phyloP scores from a whole-genome alignment of 2,888 invertebrate species.

The Hermaeophaga mercurialis region DNA sequence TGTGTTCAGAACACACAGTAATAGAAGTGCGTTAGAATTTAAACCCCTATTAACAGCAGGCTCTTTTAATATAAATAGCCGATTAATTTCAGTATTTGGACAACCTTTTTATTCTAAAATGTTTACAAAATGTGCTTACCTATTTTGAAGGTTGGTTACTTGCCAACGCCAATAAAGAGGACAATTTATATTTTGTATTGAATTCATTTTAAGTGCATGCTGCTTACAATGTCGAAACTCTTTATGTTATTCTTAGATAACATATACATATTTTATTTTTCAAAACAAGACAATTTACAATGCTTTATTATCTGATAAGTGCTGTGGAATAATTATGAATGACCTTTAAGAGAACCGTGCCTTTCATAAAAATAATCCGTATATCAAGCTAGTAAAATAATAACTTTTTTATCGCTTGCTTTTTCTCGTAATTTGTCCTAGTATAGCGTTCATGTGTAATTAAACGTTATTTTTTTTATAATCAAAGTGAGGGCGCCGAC shows the following conservation, averaged over 20 bases:
- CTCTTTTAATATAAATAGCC: too few relatives aligned
- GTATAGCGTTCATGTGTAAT: background rate
- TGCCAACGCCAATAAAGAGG: background rate
- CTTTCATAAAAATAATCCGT: background rate
- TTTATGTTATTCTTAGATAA: background rate
- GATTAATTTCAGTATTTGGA: background rate
- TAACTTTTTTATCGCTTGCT: background rate
- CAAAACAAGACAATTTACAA: background rate
- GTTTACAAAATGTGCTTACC: background rate
- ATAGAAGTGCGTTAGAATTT: too few relatives aligned
- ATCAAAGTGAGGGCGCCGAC: too few relatives aligned
- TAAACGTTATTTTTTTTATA: background rate
- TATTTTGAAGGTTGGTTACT: background rate
- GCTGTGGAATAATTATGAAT: background rate
- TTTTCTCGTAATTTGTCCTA: background rate
- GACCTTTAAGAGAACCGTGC: conserved; percentile 1
- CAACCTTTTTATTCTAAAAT: background rate
- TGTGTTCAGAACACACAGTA: too few relatives aligned
- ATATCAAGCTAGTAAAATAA: background rate
- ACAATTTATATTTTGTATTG: background rate
- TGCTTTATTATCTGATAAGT: conserved; percentile 2
- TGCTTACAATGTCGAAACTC: background rate
- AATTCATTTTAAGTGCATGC: background rate
- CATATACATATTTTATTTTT: background rate
- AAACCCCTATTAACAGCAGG: too few relatives aligned